These are phyloP conservation scores for Lymantria monacha DNA, from an alignment of 2,888 invertebrate genomes.

Conservation along the genomic window DNA sequence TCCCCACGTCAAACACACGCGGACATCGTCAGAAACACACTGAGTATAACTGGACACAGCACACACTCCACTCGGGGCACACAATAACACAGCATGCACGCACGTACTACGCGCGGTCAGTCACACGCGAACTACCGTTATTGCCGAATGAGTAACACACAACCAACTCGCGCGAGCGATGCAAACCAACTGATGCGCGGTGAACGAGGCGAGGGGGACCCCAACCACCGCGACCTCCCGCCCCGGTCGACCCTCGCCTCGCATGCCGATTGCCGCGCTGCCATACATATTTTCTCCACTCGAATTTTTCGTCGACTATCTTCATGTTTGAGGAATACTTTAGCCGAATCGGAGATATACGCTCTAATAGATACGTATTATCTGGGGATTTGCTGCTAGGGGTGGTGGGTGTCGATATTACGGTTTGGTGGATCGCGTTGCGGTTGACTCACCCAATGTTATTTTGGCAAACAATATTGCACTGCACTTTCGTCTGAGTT, in stretches of 20 bases:
- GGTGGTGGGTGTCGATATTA: slow-evolving; percentile 55
- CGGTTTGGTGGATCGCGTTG: slow-evolving; percentile 44
- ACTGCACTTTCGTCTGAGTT: slow-evolving; percentile 40
- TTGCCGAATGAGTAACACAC: slow-evolving; percentile 38
- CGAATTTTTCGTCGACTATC: slow-evolving; percentile 80
- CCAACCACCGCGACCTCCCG: slow-evolving; percentile 48
- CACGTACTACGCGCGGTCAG: slow-evolving; percentile 57
- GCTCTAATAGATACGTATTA: slow-evolving; percentile 79
- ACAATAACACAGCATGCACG: slow-evolving; percentile 56
- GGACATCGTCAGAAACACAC: slow-evolving; percentile 67
- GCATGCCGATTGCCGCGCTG: slow-evolving; percentile 67
- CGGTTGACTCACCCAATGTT: slow-evolving; percentile 53
- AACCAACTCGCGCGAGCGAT: slow-evolving; percentile 47
- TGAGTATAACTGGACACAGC: slow-evolving; percentile 60
- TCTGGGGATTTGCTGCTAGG: slow-evolving; percentile 67
- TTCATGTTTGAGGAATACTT: slow-evolving; percentile 80
- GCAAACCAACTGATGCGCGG: slow-evolving; percentile 61
- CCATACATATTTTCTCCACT: slow-evolving; percentile 80
- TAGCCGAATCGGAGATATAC: slow-evolving; percentile 77
- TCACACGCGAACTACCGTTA: slow-evolving; percentile 63
- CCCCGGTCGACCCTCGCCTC: slow-evolving; percentile 52
- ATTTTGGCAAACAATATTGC: slow-evolving; percentile 56
- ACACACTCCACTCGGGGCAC: slow-evolving; percentile 72
- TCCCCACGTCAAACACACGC: slow-evolving; percentile 83
- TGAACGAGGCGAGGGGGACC: slow-evolving; percentile 37